Conservation (phyloP, 2,888 invertebrate species). For the Chalcis sispes region DNA sequence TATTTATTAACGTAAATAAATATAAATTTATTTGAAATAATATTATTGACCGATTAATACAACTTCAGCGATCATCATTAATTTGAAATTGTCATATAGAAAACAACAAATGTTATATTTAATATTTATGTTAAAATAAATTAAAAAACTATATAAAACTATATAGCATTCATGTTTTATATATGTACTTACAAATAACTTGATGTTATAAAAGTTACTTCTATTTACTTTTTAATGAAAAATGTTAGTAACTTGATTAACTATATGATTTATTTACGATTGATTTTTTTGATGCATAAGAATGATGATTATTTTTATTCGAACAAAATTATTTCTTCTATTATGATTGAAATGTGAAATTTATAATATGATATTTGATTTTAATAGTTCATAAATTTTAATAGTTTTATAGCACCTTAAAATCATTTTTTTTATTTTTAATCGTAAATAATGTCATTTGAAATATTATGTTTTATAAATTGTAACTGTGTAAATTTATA, state of each 20-base stretch:
- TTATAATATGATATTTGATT: not conserved
- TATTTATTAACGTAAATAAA: not conserved
- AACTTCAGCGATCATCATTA: not conserved
- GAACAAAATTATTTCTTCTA: not conserved
- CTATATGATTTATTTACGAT: conserved; percentile 28
- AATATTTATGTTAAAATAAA: no score
- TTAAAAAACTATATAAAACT: no score
- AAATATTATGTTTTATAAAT: not conserved
- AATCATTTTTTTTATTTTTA: conserved; percentile 35
- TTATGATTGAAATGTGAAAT: not conserved
- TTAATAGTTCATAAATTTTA: conserved; percentile 3
- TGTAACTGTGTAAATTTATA: no score
- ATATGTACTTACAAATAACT: conserved; percentile 12
- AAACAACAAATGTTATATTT: not conserved
- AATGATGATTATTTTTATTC: not conserved
- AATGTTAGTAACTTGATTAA: conserved; percentile 25
- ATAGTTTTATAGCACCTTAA: conserved; percentile 44
- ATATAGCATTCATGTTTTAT: no score
- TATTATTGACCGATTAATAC: not conserved
- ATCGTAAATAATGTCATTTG: conserved; percentile 3
- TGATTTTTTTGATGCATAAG: not conserved
- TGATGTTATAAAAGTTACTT: conserved; percentile 46
- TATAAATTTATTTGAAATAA: conserved; percentile 3
- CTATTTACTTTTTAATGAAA: not conserved
- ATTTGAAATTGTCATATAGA: not conserved